phyloP scores from a whole-genome alignment of 2,888 invertebrate species.

The Nysson spinosus region DNA sequence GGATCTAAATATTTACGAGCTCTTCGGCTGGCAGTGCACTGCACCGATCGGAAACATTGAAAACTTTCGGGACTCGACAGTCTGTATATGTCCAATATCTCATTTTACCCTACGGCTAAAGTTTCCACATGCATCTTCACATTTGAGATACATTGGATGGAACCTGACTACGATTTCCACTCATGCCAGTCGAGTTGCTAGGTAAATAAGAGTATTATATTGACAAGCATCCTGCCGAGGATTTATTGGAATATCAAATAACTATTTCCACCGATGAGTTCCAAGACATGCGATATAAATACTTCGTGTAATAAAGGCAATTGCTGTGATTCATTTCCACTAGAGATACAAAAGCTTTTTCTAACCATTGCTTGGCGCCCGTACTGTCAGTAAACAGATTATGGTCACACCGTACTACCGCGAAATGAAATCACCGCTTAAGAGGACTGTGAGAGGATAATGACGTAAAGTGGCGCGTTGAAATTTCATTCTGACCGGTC shows the following conservation, averaged over 20 bases:
- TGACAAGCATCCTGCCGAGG: too few species aligned
- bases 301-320: too few species aligned
- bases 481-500: conserved; percentile 22
- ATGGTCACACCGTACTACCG: neutral
- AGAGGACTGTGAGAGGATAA: conserved; percentile 12
- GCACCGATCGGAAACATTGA: neutral
- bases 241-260: too few species aligned
- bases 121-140: neutral
- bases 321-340: neutral
- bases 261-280: too few species aligned
- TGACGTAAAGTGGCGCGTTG: conserved; percentile 12
- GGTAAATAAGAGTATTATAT: too few species aligned
- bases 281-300: too few species aligned
- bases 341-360: conserved; percentile 1
- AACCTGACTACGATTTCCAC: neutral
- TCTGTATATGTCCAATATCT: conserved; percentile 20
- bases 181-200: too few species aligned
- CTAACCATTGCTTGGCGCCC: neutral
- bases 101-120: neutral
- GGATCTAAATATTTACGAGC: conserved; percentile 32
- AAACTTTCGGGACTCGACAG: neutral
- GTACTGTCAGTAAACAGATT: conserved; percentile 24
- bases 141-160: neutral
- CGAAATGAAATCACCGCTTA: conserved; percentile 26
- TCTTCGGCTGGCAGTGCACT: neutral